Percentiles rank a stretch among this genome's conserved stretches.
Evolutionary conservation across 2,797 vertebrate genomes (phyloP).

Genomic region (Gadopsis marmoratus): DNA sequence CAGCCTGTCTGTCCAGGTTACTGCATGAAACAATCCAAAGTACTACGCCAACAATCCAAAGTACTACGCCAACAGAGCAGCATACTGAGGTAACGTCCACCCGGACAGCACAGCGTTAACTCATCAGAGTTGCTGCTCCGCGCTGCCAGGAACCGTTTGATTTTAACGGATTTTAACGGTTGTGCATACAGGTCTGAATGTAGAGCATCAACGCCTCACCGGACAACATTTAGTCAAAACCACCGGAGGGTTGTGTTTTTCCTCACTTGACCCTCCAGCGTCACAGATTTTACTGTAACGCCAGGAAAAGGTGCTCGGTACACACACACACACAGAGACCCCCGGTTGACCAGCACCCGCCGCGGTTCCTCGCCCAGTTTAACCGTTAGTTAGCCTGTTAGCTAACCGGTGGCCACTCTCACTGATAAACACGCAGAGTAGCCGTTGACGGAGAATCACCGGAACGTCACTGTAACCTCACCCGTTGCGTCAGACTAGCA

Average conservation of each 20-base stretch:
- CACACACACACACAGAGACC: constrained; percentile 43
- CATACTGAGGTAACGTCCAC: too few relatives aligned
- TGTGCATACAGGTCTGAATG: not conserved
- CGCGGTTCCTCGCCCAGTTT: constrained; percentile 13
- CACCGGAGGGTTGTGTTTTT: not conserved
- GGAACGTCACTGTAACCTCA: constrained; percentile 73
- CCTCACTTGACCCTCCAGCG: constrained; percentile 5
- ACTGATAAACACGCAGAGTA: constrained; percentile 18
- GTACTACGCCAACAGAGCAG: too few relatives aligned
- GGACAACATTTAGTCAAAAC: constrained; percentile 13
- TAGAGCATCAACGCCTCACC: constrained; percentile 18
- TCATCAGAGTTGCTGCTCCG: not conserved
- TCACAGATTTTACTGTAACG: constrained; percentile 20
- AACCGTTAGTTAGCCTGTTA: constrained; percentile 47
- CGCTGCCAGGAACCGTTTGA: constrained; percentile 4
- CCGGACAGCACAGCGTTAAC: too few relatives aligned
- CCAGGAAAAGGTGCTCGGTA: constrained; percentile 19
- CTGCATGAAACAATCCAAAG: too few relatives aligned
- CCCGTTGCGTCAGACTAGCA: constrained; percentile 70
- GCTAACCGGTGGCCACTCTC: constrained; percentile 31
- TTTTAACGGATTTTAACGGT: constrained; percentile 5
- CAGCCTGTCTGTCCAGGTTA: too few relatives aligned
- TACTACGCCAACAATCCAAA: too few relatives aligned
- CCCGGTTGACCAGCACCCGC: constrained; percentile 31
- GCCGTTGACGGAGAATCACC: constrained; percentile 54